phyloP scores from a whole-genome alignment of 2,797 vertebrate species.

The Kryptopterus vitreolus region DNA sequence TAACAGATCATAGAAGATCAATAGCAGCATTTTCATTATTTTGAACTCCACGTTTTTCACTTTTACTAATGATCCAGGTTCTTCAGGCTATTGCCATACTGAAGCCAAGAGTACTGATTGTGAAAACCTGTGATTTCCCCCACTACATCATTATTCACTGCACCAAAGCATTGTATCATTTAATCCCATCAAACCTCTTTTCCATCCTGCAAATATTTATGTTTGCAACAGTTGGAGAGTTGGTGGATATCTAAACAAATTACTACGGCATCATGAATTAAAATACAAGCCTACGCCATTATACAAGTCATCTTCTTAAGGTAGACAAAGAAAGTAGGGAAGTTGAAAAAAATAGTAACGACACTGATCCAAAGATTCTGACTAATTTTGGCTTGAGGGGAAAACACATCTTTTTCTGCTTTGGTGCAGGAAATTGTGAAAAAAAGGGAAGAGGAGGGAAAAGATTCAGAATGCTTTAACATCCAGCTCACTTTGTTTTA shows the following conservation, averaged over 20 bases:
- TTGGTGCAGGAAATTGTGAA: conserved; percentile 22
- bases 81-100: not conserved
- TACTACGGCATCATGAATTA: conserved; percentile 11
- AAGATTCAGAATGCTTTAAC: conserved; percentile 53
- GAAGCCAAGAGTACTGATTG: not conserved
- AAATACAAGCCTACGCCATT: conserved; percentile 3
- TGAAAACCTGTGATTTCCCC: not conserved
- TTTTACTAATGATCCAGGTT: not conserved
- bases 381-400: not conserved
- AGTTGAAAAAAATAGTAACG: not conserved
- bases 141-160: not conserved
- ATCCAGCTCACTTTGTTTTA: conserved; percentile 53
- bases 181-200: conserved; percentile 15
- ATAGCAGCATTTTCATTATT: not conserved
- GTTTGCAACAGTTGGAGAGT: conserved; percentile 35
- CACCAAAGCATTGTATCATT: not conserved
- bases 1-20: not conserved
- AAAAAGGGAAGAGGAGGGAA: conserved; percentile 32
- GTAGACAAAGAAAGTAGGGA: not conserved
- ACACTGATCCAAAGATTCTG: not conserved
- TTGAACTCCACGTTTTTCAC: not conserved
- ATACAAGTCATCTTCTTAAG: conserved; percentile 15
- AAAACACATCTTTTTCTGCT: not conserved
- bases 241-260: conserved; percentile 39
- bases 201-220: conserved; percentile 28